Conservation (phyloP, 2,113 vertebrate species). For the Hypomesus transpacificus region DNA sequence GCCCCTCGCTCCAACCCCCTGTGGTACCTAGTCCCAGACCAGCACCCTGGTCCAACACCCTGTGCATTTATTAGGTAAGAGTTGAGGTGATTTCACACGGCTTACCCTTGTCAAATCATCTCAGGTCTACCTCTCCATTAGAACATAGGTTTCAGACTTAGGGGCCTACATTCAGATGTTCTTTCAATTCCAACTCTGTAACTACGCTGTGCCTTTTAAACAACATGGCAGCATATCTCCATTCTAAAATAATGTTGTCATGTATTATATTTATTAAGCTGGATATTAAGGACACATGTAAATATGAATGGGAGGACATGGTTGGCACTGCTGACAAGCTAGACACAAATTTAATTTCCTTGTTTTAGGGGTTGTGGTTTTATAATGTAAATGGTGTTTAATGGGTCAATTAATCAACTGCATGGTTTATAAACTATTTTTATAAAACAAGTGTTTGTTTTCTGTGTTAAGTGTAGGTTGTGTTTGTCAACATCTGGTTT, state of each 20-base stretch:
- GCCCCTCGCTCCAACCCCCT: too few relatives aligned
- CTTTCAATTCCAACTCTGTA: neutral
- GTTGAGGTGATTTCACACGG: too few relatives aligned
- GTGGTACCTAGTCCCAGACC: too few relatives aligned
- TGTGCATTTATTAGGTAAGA: too few relatives aligned
- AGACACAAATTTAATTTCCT: conserved; percentile 5
- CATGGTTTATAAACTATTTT: conserved; percentile 75
- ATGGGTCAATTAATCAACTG: conserved; percentile 50
- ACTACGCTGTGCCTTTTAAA: conserved; percentile 42
- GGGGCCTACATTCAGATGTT: too few relatives aligned
- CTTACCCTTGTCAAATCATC: too few relatives aligned
- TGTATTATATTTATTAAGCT: conserved; percentile 70
- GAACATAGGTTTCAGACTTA: too few relatives aligned
- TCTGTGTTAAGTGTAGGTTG: conserved; percentile 3
- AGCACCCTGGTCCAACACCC: too few relatives aligned
- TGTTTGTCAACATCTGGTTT: conserved; percentile 24
- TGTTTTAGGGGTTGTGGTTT: conserved; percentile 27
- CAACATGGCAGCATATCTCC: conserved; percentile 45
- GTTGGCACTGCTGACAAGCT: conserved; percentile 26
- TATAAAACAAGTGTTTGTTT: conserved; percentile 42
- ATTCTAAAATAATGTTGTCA: conserved; percentile 45
- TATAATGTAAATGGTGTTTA: conserved; percentile 43
- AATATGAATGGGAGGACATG: conserved; percentile 20
- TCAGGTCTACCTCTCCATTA: too few relatives aligned
- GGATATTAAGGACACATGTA: conserved; percentile 57